Evolutionary conservation across 1,140 invertebrate genomes (phyloP).

Genomic region (Calycopis cecrops): DNA sequence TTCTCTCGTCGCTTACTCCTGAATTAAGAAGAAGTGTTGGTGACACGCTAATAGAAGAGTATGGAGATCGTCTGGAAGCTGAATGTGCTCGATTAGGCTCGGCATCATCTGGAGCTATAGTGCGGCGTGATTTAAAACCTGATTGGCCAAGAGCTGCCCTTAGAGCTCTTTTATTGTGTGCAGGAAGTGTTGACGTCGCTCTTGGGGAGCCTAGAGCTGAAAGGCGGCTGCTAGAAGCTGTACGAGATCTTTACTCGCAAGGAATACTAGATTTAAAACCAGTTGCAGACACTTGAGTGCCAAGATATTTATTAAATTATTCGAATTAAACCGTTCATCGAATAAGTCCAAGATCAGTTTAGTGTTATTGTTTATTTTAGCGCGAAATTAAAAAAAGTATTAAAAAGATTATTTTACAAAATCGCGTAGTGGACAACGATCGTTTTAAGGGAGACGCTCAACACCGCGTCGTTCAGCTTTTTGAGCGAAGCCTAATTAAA

Average conservation of each 20-base stretch:
- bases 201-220: slow-evolving; percentile 81
- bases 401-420: slow-evolving; percentile 28
- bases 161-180: slow-evolving; percentile 83
- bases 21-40: slow-evolving; percentile 79
- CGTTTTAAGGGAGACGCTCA: slow-evolving; percentile 32
- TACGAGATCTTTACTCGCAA: slow-evolving; percentile 55
- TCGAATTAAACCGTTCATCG: slow-evolving; percentile 34
- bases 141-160: slow-evolving; percentile 84
- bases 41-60: slow-evolving; percentile 79
- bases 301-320: slow-evolving; percentile 40
- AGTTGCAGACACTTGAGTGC: slow-evolving; percentile 56
- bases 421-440: slow-evolving; percentile 34
- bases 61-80: slow-evolving; percentile 79
- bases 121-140: slow-evolving; percentile 76
- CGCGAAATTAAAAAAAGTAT: slow-evolving; percentile 52
- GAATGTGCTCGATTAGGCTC: slow-evolving; percentile 76
- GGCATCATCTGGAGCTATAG: slow-evolving; percentile 75
- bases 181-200: slow-evolving; percentile 86
- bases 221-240: slow-evolving; percentile 64
- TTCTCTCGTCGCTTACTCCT: slow-evolving; percentile 85
- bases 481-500: slow-evolving; percentile 56
- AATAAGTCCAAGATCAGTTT: slow-evolving; percentile 36
- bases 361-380: slow-evolving; percentile 39
- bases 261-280: slow-evolving; percentile 59
- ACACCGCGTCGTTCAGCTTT: slow-evolving; percentile 16